Evolutionary conservation across 2,113 vertebrate species (phyloP), one percentile per base, ranked within the genome.

Genomic region (Odontophorus gujanensis): DNA sequence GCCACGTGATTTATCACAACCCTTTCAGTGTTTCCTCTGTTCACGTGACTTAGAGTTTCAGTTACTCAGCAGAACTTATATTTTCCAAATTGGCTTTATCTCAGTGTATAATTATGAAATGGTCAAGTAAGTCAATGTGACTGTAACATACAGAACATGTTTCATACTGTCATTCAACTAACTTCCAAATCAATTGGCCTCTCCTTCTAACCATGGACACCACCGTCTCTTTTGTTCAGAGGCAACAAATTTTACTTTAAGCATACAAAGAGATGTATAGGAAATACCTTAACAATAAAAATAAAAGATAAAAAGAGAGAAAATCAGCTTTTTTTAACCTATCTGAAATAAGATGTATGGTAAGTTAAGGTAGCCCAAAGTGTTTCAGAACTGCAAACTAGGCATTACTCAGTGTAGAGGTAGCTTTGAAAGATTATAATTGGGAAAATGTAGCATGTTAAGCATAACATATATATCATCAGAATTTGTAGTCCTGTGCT

Each of bases 21-120:
- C 72, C 78, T 73, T 51, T 90, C 75, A 78, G 24, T 48, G 36
- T 72, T 97, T 89, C 89, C 67, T 91, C 76, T 75, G 19, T 90
- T 88, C 91, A 93, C 87, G 71, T 97, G 96, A 96, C 83, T 92
- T 81, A 40, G 42, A 17, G 40, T 72, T 92, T 78, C 88, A 30
- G 85, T 78, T 90, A 85, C 45, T 94, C 58, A 81, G 79, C 75
- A 85, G 40, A 78, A 87, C 72, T 81, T 43, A 94, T 4, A 48
- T 85, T 96, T 97, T 96, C 96, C 94, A 84, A 78, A 61, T 28
- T 36, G 42, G 28, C 47, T 84, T 91, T 91, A 15, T 65, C 81
- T 74, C 59, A 80, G 51, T 69, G 32, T 66, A 57, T 74, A 55
- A n/a, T 81, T 77, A 77, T 55, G 59, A 92, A 91, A 67, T 12